Evolutionary conservation across 2,113 vertebrate genomes (phyloP).

Genomic region (Sialia sialis): DNA sequence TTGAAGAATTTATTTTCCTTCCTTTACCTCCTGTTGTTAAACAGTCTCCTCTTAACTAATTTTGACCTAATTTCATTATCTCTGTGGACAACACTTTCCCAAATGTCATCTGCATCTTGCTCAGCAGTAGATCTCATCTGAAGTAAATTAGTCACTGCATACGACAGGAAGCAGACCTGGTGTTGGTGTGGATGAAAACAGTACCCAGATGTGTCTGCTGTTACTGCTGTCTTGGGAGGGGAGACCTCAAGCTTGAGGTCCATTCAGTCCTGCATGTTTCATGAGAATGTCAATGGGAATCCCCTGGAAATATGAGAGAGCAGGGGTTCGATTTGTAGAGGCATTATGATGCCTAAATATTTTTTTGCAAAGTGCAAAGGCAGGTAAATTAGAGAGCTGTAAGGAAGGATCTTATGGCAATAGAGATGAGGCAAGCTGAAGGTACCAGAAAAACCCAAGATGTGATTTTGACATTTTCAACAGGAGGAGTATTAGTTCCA

Average conservation of each 20-base stretch:
- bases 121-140: rapidly evolving
- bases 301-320: background rate
- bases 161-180: background rate
- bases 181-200: background rate
- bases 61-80: background rate
- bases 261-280: background rate
- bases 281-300: rapidly evolving
- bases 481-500: background rate
- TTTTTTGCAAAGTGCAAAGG: background rate
- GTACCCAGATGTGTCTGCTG: background rate
- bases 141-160: background rate
- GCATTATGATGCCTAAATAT: background rate
- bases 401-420: background rate
- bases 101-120: background rate
- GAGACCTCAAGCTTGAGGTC: background rate
- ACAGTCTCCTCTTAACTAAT: background rate
- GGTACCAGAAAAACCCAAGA: background rate
- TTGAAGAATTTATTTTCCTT: background rate
- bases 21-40: background rate
- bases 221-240: background rate
- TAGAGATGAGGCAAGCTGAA: background rate
- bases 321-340: background rate
- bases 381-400: background rate
- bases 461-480: background rate
- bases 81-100: background rate